These are phyloP conservation scores for Danio tinwini DNA, from an alignment of 2,797 vertebrate genomes.

Conservation along the genomic window DNA sequence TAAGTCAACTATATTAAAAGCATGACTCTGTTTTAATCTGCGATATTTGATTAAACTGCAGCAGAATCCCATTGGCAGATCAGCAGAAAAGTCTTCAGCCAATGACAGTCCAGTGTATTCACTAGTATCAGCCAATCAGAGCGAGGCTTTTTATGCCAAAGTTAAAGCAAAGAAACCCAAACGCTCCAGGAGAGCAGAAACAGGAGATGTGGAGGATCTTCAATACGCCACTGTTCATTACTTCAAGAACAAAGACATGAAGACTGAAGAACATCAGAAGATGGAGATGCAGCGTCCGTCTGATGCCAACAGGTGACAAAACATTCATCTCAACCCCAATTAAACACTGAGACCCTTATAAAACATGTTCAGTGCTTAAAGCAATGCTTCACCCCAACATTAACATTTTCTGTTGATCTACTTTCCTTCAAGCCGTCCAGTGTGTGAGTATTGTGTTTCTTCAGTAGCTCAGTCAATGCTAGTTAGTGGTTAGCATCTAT, in stretches of 20 bases:
- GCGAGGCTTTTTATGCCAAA: background rate
- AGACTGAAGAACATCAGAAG: background rate
- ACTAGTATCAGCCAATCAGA: background rate
- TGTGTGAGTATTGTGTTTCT: too few relatives aligned
- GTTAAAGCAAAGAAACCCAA: background rate
- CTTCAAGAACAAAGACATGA: slow-evolving; percentile 6
- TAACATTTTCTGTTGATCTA: background rate
- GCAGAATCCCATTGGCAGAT: background rate
- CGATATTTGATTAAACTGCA: background rate
- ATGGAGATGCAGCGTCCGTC: background rate
- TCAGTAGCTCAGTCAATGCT: too few relatives aligned
- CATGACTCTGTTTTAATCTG: background rate
- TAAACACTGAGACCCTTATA: too few relatives aligned
- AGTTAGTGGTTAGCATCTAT: too few relatives aligned
- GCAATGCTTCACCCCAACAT: background rate
- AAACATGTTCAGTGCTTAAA: background rate
- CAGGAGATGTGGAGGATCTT: background rate
- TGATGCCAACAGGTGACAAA: slow-evolving; percentile 3
- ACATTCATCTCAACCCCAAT: background rate
- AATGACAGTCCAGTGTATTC: background rate
- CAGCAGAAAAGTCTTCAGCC: background rate
- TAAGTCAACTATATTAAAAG: too few relatives aligned
- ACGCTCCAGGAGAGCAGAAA: background rate
- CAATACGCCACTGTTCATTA: slow-evolving; percentile 4
- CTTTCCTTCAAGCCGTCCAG: too few relatives aligned